Conservation (phyloP, 2,797 vertebrate genomes). For the Lacerta viridis region DNA sequence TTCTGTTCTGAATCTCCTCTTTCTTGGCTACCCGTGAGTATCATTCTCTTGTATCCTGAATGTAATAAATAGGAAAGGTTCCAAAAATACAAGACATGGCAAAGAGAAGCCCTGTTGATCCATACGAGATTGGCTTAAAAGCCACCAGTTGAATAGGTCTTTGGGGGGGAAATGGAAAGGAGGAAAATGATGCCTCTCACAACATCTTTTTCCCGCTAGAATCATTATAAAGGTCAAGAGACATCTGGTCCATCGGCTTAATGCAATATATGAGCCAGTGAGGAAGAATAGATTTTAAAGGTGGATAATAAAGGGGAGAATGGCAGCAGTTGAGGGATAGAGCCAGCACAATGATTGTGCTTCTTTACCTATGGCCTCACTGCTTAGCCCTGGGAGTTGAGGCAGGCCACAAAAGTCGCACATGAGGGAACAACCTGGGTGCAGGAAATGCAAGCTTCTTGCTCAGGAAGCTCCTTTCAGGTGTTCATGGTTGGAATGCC, state of each 20-base stretch:
- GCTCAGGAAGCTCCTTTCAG: neutral
- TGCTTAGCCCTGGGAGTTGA: neutral
- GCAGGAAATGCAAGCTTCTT: neutral
- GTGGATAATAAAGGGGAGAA: neutral
- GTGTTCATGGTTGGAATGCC: neutral
- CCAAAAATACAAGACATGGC: accelerated
- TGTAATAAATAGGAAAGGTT: accelerated
- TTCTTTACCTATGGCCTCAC: too few relatives aligned
- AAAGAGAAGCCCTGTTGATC: neutral
- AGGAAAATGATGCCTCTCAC: neutral
- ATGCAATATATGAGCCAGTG: neutral
- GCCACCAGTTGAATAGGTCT: neutral
- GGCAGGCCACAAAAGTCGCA: neutral
- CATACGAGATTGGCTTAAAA: neutral
- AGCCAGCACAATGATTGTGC: neutral
- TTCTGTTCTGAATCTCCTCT: constrained; percentile 97
- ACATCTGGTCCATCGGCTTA: neutral
- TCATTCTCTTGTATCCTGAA: neutral
- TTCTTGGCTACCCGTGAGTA: constrained; percentile 99
- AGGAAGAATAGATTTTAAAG: neutral
- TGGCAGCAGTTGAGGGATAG: neutral
- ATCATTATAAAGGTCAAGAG: neutral
- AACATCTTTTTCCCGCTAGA: neutral
- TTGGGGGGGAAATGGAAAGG: neutral
- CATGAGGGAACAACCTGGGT: neutral